These are phyloP conservation scores for Chymomyza fuscimana DNA, from an alignment of 2,888 invertebrate species.

Conservation along the genomic window DNA sequence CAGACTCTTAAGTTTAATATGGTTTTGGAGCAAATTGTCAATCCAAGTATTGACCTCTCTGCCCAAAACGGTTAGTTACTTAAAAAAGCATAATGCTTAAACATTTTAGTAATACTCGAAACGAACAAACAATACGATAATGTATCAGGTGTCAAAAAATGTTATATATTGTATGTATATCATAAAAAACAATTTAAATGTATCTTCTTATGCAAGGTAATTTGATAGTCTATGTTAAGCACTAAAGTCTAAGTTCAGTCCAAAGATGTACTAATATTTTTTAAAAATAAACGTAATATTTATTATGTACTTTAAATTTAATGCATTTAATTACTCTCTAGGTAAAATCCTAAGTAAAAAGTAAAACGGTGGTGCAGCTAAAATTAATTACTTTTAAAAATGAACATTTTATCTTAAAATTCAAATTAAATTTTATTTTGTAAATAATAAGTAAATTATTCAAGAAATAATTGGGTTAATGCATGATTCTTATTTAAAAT, in stretches of 20 bases:
- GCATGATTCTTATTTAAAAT: too few relatives aligned
- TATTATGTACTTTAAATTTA: neutral
- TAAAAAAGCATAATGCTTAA: neutral
- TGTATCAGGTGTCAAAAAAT: neutral
- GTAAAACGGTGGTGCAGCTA: neutral
- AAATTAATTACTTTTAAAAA: too few relatives aligned
- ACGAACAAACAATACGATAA: neutral
- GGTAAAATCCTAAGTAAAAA: neutral
- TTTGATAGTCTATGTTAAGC: neutral
- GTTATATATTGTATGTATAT: neutral
- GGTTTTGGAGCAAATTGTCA: neutral
- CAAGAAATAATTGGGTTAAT: too few relatives aligned
- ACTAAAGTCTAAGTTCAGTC: neutral
- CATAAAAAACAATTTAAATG: neutral
- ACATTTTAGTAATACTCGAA: neutral
- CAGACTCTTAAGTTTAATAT: neutral
- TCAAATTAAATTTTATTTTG: too few relatives aligned
- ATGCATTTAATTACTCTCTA: neutral
- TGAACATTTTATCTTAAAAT: too few relatives aligned
- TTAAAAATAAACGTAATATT: neutral
- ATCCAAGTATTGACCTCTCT: neutral
- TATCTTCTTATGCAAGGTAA: constrained; percentile 3
- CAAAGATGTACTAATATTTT: constrained; percentile 7
- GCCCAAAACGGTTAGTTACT: neutral
- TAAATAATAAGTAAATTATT: too few relatives aligned